Evolutionary conservation across 1,140 invertebrate species (phyloP), one percentile per base, ranked within the genome.

Genomic region (Lasioglossum albipes): DNA sequence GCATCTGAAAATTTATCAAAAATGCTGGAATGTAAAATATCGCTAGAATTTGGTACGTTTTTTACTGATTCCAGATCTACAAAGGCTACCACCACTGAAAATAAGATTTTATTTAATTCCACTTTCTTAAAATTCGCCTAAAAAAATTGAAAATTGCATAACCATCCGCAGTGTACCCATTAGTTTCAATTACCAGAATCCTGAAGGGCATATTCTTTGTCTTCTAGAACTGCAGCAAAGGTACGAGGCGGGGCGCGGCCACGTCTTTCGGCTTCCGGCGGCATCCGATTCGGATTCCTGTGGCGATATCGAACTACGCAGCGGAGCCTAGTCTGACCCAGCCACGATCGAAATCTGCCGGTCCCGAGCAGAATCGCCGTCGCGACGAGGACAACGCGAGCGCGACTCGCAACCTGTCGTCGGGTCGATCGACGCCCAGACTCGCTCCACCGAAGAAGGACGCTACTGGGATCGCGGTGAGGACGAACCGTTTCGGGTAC

Each of bases 251-350:
- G 66, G 93, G 94, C 79, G 89, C 95, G 57, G 94, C 95, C 2
- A 96, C 95, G 79, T 96, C 95, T 0, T 96, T 96, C 82, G 96
- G 96, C 9, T 96, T 96, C 89, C 94, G 95, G 27, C 94, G 95
- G 4, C 94, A 95, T 9, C 91, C 93, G 66, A 94, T 94, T 72
- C 94, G 95, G 0, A 94, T 95, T 9, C 93, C 94, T 41, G 87
- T 91, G 65, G 89, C 92, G 41, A 85, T 92, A 76, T 84, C 89
- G 16, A 84, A 73, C 3, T 90, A 92, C 31, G 42, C 88, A 4
- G 86, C 70, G 52, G 94, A 86, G 71, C 3, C 81, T 31, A 82
- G 22, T 2, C 22, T 80, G 6, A 57, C 90, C 10, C 91, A 92
- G 18, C 91, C 84, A 5, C 91, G 92, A 22, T 93, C 93, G 5